Percentiles rank a stretch among this genome's conserved stretches.
These are phyloP conservation scores for Noturus placidus DNA, from an alignment of 2,113 vertebrate genomes.

Conservation along the genomic window DNA sequence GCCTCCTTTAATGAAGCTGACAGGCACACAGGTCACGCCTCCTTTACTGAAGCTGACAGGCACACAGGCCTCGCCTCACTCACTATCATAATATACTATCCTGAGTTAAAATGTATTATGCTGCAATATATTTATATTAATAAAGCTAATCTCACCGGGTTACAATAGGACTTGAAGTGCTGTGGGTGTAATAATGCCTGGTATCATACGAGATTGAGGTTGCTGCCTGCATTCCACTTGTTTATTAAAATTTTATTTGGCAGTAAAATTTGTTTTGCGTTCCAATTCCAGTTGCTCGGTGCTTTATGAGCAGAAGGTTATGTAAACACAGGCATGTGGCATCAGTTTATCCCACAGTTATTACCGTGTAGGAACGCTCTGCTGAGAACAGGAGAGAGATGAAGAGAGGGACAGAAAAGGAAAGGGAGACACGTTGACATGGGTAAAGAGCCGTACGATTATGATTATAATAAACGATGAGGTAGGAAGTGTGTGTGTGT, in stretches of 20 bases:
- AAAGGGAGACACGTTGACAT: neutral
- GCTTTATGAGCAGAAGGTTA: conserved; percentile 22
- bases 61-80: neutral
- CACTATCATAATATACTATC: too few relatives aligned
- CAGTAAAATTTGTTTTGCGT: conserved; percentile 7
- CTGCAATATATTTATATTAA: neutral
- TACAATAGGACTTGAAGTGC: neutral
- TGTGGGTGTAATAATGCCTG: neutral
- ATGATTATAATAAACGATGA: neutral
- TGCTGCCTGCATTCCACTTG: neutral
- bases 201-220: neutral
- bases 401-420: neutral
- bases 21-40: too few relatives aligned
- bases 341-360: neutral
- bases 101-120: neutral
- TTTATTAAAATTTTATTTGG: conserved; percentile 36
- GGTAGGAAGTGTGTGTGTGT: neutral
- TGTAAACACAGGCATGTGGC: conserved; percentile 22
- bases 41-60: neutral
- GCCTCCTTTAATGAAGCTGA: neutral
- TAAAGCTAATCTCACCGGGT: neutral
- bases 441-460: neutral
- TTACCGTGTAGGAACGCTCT: neutral
- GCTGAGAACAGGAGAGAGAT: neutral
- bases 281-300: conserved; percentile 3